phyloP scores from a whole-genome alignment of 2,888 invertebrate species.

The Actias luna region DNA sequence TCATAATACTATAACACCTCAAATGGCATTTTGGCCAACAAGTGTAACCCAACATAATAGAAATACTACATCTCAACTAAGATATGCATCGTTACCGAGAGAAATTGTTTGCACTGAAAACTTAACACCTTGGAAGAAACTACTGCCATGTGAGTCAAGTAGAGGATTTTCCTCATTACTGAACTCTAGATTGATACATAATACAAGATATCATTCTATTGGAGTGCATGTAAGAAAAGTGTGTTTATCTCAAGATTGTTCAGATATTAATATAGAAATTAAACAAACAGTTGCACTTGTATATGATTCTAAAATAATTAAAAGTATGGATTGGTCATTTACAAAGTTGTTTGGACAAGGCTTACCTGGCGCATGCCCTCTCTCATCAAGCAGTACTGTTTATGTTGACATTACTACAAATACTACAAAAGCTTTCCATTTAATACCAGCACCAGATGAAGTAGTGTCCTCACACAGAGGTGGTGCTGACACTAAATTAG shows the following conservation, averaged over 20 bases:
- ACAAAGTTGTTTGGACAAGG: conserved; percentile 93
- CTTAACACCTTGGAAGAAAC: conserved; percentile 98
- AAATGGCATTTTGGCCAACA: conserved; percentile 90
- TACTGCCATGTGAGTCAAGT: conserved; percentile 96
- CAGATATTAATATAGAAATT: conserved; percentile 87
- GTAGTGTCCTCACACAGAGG: conserved; percentile 84
- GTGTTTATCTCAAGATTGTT: conserved; percentile 84
- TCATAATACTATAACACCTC: conserved; percentile 91
- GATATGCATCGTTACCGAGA: conserved; percentile 95
- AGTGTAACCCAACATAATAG: conserved; percentile 80
- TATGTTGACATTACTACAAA: conserved; percentile 90
- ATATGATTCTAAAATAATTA: conserved; percentile 88
- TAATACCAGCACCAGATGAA: conserved; percentile 84
- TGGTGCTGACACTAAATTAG: conserved; percentile 84
- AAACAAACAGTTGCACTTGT: conserved; percentile 93
- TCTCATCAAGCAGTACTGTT: conserved; percentile 89
- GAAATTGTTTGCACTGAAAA: conserved; percentile 99
- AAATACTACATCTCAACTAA: conserved; percentile 79
- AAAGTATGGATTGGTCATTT: conserved; percentile 91
- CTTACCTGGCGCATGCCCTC: conserved; percentile 89
- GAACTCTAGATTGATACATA: conserved; percentile 95
- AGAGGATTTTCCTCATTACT: conserved; percentile 93
- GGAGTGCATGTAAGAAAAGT: conserved; percentile 92
- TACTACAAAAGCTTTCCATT: conserved; percentile 82
- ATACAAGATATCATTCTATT: conserved; percentile 95